Conservation (phyloP, 2,797 vertebrate species). For the Bovichtus diacanthus region DNA sequence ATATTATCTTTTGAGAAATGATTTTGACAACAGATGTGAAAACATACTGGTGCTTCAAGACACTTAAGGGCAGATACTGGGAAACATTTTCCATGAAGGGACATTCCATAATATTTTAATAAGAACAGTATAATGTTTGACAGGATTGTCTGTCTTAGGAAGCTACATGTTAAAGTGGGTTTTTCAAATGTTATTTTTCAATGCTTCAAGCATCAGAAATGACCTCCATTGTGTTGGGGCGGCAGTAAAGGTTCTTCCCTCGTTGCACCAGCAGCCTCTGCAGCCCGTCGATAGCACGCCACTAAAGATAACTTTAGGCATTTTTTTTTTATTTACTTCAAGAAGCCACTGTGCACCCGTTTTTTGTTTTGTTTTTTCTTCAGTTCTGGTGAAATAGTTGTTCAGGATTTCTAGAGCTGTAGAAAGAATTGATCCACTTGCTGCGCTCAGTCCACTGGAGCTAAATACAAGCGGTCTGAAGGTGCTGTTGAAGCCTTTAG, state of each 20-base stretch:
- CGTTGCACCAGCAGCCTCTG: no score
- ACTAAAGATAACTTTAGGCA: no score
- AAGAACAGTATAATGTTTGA: neutral
- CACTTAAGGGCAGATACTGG: neutral
- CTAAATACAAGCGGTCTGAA: neutral
- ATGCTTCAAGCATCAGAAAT: neutral
- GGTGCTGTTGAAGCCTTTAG: neutral
- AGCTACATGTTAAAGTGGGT: neutral
- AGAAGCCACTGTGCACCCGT: neutral
- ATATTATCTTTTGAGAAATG: constrained; percentile 16
- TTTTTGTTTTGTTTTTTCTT: neutral
- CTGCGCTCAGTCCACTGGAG: neutral
- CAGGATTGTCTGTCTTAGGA: neutral
- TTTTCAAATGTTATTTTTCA: neutral
- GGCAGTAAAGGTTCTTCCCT: neutral
- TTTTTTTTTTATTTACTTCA: no score
- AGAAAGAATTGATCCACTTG: neutral
- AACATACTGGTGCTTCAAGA: constrained; percentile 3
- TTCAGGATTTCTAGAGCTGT: neutral
- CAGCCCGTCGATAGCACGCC: no score
- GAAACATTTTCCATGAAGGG: constrained; percentile 14
- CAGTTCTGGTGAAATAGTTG: neutral
- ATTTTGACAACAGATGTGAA: constrained; percentile 1
- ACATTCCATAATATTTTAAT: neutral
- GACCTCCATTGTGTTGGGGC: neutral